A percentile compares a stretch with the other conserved stretches of the same genome.
Conservation (phyloP, 37 sponge, comb jelly and placozoan species). For the Halisarca cf. caerulea region DNA sequence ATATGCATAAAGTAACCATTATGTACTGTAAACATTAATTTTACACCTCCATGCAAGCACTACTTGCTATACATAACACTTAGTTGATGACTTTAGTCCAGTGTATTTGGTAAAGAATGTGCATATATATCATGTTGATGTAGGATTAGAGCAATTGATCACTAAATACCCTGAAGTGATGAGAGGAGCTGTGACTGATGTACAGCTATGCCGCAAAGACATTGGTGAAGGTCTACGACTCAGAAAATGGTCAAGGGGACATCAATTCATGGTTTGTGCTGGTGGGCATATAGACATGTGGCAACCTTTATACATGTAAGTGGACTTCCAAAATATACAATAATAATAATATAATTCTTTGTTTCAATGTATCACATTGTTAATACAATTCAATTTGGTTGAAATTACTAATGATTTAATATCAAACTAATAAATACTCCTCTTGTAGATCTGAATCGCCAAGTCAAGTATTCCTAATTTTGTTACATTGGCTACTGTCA, state of each 20-base stretch:
- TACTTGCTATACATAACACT: too few relatives aligned
- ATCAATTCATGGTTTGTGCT: background rate
- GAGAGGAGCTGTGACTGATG: background rate
- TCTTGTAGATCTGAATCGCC: constrained; percentile 45
- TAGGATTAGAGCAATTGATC: too few relatives aligned
- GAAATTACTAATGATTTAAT: background rate
- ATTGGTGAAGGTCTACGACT: background rate
- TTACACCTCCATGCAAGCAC: too few relatives aligned
- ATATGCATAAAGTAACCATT: background rate
- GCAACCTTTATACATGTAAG: constrained; percentile 48
- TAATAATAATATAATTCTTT: too few relatives aligned
- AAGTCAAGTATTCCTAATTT: constrained; percentile 39
- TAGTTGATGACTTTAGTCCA: too few relatives aligned
- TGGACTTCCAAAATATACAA: too few relatives aligned
- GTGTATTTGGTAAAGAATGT: background rate
- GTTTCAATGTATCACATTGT: too few relatives aligned
- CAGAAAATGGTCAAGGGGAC: background rate
- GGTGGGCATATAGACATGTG: constrained; percentile 23
- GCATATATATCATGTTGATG: too few relatives aligned
- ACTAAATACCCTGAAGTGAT: background rate
- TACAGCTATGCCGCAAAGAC: background rate
- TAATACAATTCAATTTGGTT: too few relatives aligned
- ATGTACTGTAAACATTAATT: too few relatives aligned
- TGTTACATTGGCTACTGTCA: constrained; percentile 7
- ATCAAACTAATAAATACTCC: background rate